Base-by-base conservation (phyloP, 2,888 invertebrate genomes). In the Drosophila vallismaia region DNA sequence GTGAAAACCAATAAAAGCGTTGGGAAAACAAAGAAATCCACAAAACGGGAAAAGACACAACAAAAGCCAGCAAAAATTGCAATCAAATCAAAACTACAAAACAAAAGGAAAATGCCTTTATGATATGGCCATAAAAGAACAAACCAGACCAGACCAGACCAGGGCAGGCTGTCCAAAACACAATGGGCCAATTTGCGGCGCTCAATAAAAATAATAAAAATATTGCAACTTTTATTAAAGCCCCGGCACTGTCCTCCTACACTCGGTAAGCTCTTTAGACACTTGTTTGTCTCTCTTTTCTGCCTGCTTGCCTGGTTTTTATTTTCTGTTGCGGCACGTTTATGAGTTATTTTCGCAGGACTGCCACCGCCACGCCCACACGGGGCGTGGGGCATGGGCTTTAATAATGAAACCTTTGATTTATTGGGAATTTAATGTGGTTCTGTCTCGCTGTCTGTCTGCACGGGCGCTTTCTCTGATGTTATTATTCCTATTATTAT, bases 1-100 rank as follows among this genome's bases (percentile, higher is more conserved):
- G 82, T 70, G 82, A 79, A 78, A 74, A 74, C 68, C 74, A 75
- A 81, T 81, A 81, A 84, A 84, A 70, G 63, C 46, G 46, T 64
- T 59, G 40, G 71, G 57, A 10, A 29, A 14, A 14, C 54, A 42
- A 42, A 52, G 24, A 9, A 26, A 28, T 51, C 10, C n/a, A 31
- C 31, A 4, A 56, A 42, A 19, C 24, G 29, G 50, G 50, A 42
- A 42, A 14, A 42, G 14, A 42, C 40, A 36, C 33, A 33, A 8
- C 40, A 42, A 42, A 49, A 56, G 52, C 36, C 19, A 36, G 26
- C 50, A 72, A 72, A 70, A 71, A 72, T 59, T 70, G 72, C 82
- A 79, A 82, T 85, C 77, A 77, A 79, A 77, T 42, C 63, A 55
- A 56, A 77, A 75, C 75, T 80, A 74, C 74, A 78, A 74, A 74